Conservation (phyloP, 2,113 vertebrate genomes). For the Erythrolamprus reginae region DNA sequence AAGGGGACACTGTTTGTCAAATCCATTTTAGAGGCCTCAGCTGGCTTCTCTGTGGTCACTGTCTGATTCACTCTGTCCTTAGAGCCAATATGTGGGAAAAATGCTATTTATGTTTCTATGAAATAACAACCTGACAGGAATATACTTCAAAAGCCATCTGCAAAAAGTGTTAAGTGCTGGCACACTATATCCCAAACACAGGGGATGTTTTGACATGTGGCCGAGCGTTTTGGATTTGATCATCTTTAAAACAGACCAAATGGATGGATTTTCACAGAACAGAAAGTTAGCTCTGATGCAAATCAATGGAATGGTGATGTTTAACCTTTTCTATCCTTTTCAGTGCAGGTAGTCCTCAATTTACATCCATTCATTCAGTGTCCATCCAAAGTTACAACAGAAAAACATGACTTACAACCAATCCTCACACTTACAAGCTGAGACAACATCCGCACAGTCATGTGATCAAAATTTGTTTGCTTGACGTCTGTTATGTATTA, state of each 20-base stretch:
- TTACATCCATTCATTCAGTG: not conserved
- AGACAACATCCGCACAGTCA: not conserved
- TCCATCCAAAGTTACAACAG: not conserved
- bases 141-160: not conserved
- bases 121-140: not conserved
- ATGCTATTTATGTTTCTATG: not conserved
- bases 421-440: not conserved
- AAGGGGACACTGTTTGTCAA: not conserved
- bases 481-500: not conserved
- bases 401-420: not conserved
- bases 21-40: not conserved
- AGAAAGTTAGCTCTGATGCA: conserved; percentile 41
- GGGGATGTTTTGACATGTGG: not conserved
- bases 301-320: not conserved
- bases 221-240: not conserved
- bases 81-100: not conserved
- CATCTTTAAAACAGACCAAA: conserved; percentile 42
- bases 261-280: conserved; percentile 25
- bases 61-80: not conserved
- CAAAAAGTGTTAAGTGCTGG: not conserved
- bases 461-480: not conserved
- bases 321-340: conserved; percentile 14
- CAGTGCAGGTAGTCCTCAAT: not conserved
- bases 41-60: not conserved
- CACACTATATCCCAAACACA: not conserved